Percentiles rank a stretch among this genome's conserved stretches.
Conservation (phyloP, 2,113 vertebrate genomes). For the Alexandromys fortis region DNA sequence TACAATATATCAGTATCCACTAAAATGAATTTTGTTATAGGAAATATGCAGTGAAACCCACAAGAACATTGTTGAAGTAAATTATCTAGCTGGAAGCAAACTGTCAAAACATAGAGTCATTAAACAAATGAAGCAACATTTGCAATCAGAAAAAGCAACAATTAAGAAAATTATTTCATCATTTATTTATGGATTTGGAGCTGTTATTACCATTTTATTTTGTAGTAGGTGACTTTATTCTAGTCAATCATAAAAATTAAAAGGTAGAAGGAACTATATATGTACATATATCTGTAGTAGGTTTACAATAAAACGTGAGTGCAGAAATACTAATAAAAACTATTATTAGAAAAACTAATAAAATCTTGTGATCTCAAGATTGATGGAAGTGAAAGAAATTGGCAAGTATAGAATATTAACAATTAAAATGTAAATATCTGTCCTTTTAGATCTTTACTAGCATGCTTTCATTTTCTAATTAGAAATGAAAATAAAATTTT, state of each 20-base stretch:
- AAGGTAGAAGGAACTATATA: not conserved
- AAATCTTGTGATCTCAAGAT: not conserved
- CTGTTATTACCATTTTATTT: not conserved
- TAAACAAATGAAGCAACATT: not conserved
- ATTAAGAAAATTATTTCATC: not conserved
- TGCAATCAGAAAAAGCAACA: not conserved
- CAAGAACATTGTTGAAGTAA: not conserved
- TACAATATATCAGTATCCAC: not conserved
- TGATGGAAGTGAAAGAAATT: not conserved
- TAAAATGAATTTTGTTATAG: not conserved
- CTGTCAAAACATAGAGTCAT: not conserved
- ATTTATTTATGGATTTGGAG: not conserved
- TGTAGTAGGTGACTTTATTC: not conserved
- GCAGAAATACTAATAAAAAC: not conserved
- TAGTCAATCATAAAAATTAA: not conserved
- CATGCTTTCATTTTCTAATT: slow-evolving; percentile 40
- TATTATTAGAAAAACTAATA: not conserved
- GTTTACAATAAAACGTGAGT: not conserved
- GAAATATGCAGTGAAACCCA: not conserved
- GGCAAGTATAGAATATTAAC: not conserved
- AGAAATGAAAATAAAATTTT: not conserved
- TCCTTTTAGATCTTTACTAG: slow-evolving; percentile 33
- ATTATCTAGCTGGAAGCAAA: not conserved
- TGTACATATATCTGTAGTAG: not conserved
- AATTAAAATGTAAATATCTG: not conserved